Conservation (phyloP, 2,888 invertebrate genomes). For the Aspidiotus destructor region DNA sequence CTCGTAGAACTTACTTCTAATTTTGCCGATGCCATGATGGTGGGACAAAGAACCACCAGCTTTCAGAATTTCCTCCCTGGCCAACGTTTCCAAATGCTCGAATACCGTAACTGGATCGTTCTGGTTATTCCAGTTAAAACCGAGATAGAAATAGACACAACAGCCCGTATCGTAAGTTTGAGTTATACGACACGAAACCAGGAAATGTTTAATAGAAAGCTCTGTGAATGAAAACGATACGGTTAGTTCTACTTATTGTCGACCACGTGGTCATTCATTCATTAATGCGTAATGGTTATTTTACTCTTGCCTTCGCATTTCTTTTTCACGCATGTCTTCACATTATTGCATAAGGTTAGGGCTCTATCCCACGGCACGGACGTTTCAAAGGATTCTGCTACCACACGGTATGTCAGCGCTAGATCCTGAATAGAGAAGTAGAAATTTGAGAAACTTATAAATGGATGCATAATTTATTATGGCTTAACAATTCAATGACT, state of each 20-base stretch:
- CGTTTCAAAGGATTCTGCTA: constrained; percentile 97
- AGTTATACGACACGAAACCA: constrained; percentile 76
- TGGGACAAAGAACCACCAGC: constrained; percentile 89
- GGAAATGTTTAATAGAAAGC: constrained; percentile 50
- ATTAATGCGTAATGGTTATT: background rate
- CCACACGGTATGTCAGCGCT: constrained; percentile 73
- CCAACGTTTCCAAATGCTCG: constrained; percentile 76
- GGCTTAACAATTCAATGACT: background rate
- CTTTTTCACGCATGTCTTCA: constrained; percentile 64
- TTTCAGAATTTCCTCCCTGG: constrained; percentile 83
- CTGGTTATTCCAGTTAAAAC: constrained; percentile 55
- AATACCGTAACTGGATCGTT: constrained; percentile 66
- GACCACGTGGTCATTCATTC: background rate
- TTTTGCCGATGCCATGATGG: constrained; percentile 94
- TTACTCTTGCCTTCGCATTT: constrained; percentile 45
- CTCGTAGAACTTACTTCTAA: constrained; percentile 77
- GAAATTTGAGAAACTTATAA: background rate
- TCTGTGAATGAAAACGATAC: constrained; percentile 34
- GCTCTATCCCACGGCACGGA: constrained; percentile 95
- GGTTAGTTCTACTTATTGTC: background rate
- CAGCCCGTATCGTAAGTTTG: constrained; percentile 97
- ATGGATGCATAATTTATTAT: constrained; percentile 26
- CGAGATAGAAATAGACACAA: constrained; percentile 92
- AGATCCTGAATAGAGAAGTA: constrained; percentile 58
- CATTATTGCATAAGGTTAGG: constrained; percentile 71